These are phyloP conservation scores for Nezara viridula DNA, from an alignment of 2,888 invertebrate genomes.

Conservation along the genomic window DNA sequence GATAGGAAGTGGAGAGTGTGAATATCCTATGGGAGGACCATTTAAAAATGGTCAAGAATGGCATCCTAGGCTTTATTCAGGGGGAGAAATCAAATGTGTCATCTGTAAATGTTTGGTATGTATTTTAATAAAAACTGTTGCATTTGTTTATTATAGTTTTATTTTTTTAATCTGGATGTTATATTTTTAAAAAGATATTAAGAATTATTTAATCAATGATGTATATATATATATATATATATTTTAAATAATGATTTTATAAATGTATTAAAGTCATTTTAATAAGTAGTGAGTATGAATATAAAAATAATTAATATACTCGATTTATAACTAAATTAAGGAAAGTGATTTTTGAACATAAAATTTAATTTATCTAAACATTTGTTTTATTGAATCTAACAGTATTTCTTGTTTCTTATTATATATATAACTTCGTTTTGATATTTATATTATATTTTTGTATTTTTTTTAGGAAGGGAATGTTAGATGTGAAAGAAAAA, in stretches of 20 bases:
- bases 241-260: too few relatives aligned
- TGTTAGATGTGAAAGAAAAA: conserved; percentile 83
- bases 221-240: too few relatives aligned
- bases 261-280: too few relatives aligned
- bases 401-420: not conserved
- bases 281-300: not conserved
- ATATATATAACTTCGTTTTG: not conserved
- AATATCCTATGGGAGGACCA: conserved; percentile 78
- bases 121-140: conserved; percentile 55
- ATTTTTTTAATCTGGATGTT: conserved; percentile 5
- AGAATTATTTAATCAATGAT: too few relatives aligned
- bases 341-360: not conserved
- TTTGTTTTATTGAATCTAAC: not conserved
- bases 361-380: not conserved
- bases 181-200: not conserved
- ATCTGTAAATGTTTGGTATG: conserved; percentile 91
- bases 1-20: conserved; percentile 85
- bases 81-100: conserved; percentile 82
- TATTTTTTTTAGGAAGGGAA: conserved; percentile 79
- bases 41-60: conserved; percentile 83
- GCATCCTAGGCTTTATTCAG: conserved; percentile 89
- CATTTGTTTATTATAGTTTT: conserved; percentile 45
- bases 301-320: not conserved
- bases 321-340: not conserved
- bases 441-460: not conserved